phyloP scores from a whole-genome alignment of 2,113 vertebrate species.

The Eleginops maclovinus region DNA sequence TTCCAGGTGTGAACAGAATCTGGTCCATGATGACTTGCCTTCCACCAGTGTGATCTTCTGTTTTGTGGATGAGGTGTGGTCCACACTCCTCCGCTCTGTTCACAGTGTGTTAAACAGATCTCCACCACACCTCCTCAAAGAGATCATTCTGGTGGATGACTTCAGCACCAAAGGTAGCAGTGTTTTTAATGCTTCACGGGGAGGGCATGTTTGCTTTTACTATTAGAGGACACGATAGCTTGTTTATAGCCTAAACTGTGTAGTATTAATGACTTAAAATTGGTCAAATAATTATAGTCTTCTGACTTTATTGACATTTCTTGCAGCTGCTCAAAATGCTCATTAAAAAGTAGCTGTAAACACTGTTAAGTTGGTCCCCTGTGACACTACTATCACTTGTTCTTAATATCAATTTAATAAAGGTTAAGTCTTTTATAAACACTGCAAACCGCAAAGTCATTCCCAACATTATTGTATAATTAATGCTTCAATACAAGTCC shows the following conservation, averaged over 20 bases:
- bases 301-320: neutral
- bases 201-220: neutral
- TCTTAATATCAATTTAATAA: neutral
- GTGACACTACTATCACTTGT: too few relatives aligned
- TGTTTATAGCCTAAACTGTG: neutral
- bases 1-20: conserved; percentile 86
- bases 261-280: neutral
- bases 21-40: conserved; percentile 89
- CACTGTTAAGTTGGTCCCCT: too few relatives aligned
- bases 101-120: conserved; percentile 95
- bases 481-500: too few relatives aligned
- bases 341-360: neutral
- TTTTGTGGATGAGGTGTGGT: conserved; percentile 99
- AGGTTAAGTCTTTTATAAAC: neutral
- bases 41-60: conserved; percentile 95
- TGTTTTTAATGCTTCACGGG: neutral
- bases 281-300: neutral
- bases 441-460: too few relatives aligned
- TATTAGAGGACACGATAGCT: neutral
- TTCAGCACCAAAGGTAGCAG: conserved; percentile 91
- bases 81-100: conserved; percentile 93
- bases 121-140: conserved; percentile 88
- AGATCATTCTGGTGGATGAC: conserved; percentile 96
- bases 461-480: too few relatives aligned
- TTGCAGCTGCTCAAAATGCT: neutral